Base-by-base conservation (phyloP, 2,888 invertebrate species). In the Drosophila fungiperda region DNA sequence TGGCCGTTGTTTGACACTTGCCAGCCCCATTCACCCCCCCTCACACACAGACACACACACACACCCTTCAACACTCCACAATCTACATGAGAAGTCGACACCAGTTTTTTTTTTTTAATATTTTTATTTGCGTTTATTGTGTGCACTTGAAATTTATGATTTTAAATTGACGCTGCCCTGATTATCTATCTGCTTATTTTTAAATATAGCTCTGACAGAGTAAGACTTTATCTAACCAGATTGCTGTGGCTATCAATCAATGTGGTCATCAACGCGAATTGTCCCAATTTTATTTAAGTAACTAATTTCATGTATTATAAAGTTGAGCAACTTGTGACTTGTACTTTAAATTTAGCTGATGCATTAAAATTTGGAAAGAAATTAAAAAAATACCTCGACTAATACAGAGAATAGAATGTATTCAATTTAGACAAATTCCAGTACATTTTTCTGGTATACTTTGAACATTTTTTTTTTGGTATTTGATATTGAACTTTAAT, bases 1-100 rank as follows among this genome's bases (percentile, higher is more conserved):
- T 83, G 88, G 80, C 85, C 89, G 87, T 87, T 86, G 89, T 82
- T 89, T 86, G 85, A 82, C 90, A 85, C 90, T 85, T 89, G 85
- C 75, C 88, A 82, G 76, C 68, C 79, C 68, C 67, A 68, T 48
- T 50, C 73, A 58, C 49, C 20, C 48, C 20, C 66, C 65, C 17
- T 3, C n/a, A 40, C 58, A 3, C 36, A 53, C 36, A 35, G 23
- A 17, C 49, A 50, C 52, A 23, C 50, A 12, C 32, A 7, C 42
- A 42, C 9, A 29, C 54, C 55, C 45, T 45, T 23, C 23, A 45
- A 50, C 71, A 70, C 54, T 59, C 50, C 35, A 54, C 23, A 45
- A 45, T 45, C 45, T 23, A 50, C 15, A 53, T 12, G 40, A 58
- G 74, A 36, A 48, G 55, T 68, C 63, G 70, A 53, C 59, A 45